phyloP scores from a whole-genome alignment of 2,888 invertebrate genomes.

The Microchrysa polita region DNA sequence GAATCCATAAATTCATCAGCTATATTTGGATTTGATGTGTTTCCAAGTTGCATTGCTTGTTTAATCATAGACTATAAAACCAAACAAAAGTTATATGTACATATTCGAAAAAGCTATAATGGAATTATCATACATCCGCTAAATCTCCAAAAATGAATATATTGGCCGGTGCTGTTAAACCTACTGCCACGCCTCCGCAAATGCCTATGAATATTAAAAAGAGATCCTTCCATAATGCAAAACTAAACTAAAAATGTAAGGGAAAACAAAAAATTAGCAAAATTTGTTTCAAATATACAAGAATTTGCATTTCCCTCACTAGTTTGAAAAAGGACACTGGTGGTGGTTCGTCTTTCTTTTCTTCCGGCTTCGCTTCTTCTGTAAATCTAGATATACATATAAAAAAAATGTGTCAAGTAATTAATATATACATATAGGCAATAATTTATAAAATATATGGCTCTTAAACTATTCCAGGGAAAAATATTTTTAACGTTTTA shows the following conservation, averaged over 20 bases:
- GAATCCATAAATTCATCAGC: slow-evolving; percentile 65
- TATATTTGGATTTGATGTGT: slow-evolving; percentile 53
- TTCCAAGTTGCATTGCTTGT: slow-evolving; percentile 53
- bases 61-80: slow-evolving; percentile 59
- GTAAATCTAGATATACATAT: no score
- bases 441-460: no score
- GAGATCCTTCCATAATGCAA: slow-evolving; percentile 70
- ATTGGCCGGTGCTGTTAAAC: slow-evolving; percentile 73
- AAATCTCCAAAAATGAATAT: slow-evolving; percentile 74
- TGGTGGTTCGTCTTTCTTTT: slow-evolving; percentile 51
- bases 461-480: no score
- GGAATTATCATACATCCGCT: slow-evolving; percentile 68
- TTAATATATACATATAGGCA: no score
- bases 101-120: background rate
- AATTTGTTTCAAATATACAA: background rate
- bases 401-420: no score
- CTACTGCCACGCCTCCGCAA: slow-evolving; percentile 69
- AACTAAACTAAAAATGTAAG: slow-evolving; percentile 69
- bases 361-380: slow-evolving; percentile 48
- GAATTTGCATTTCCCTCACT: slow-evolving; percentile 27
- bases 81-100: background rate
- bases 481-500: no score
- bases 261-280: no score
- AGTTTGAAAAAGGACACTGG: slow-evolving; percentile 57
- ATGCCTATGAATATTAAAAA: slow-evolving; percentile 69